Percentiles rank a stretch among this genome's conserved stretches.
These are phyloP conservation scores for Eremobia ochroleuca DNA, from an alignment of 2,888 invertebrate genomes.

Conservation along the genomic window DNA sequence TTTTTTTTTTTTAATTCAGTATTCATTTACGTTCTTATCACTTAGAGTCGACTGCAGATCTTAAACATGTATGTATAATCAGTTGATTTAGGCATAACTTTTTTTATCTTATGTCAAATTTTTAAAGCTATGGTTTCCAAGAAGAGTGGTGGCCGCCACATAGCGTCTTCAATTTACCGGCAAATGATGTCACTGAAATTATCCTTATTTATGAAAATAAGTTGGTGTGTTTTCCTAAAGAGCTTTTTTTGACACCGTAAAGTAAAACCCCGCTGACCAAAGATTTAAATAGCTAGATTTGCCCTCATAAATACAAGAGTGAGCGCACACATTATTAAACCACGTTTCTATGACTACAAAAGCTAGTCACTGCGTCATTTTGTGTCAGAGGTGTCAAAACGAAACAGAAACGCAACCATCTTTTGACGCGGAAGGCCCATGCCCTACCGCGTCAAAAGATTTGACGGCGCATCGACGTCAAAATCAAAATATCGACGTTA, in stretches of 20 bases:
- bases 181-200: background rate
- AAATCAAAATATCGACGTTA: too few species aligned
- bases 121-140: background rate
- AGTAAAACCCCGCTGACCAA: background rate
- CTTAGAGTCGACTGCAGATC: too few species aligned
- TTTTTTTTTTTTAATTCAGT: background rate
- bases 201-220: background rate
- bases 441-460: too few species aligned
- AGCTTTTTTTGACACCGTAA: too few species aligned
- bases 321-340: background rate
- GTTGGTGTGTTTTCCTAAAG: background rate
- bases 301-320: background rate
- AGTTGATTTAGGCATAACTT: background rate
- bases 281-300: background rate
- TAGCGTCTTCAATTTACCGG: background rate
- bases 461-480: too few species aligned
- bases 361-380: too few species aligned
- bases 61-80: background rate
- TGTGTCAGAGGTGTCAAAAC: too few species aligned
- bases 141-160: too few species aligned
- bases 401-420: too few species aligned
- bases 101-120: background rate
- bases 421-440: too few species aligned
- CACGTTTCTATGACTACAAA: background rate
- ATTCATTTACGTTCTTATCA: background rate